Base-by-base conservation (phyloP, 2,888 invertebrate species). In the Cerastis leucographa region DNA sequence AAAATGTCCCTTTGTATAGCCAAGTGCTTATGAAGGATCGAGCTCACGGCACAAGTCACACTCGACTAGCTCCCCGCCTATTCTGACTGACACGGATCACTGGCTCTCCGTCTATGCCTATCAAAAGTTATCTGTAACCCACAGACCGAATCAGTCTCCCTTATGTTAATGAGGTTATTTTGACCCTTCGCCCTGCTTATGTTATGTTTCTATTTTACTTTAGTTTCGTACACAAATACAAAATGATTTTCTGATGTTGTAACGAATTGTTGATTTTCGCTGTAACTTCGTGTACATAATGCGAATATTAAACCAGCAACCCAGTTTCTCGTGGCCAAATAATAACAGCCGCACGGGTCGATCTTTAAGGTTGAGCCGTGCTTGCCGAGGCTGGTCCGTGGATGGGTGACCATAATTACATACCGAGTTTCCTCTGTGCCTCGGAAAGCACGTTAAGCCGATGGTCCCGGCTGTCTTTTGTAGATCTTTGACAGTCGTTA, bases 91-190 rank as follows among this genome's bases (percentile, higher is more conserved):
- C 78, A 84, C 83, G 82, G 87, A 80, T 88, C 87, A 87, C 81
- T 80, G 82, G 66, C 72, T 76, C 46, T 67, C 74, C 68, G 73
- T 51, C 74, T 73, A 17, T 25, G 68, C 78, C 83, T 82, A 83
- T 85, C 85, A 86, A 85, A 88, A 88, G 84, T 88, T 85, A 86
- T 81, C 75, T 78, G 49, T 70, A 69, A 22, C 76, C 78, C 81
- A 66, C 79, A 71, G 64, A 76, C 75, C 42, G 29, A 84, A 78
- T 74, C 56, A 62, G 62, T 74, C 74, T 59, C 77, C 79, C 65
- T 80, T 83, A 86, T 87, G 81, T 66, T 84, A 87, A 87, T 81
- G 25, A 74, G 71, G 70, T 79, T 80, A 80, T 83, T 85, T 74
- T 73, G 74, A 85, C 80, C 84, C 76, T 80, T 73, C 25, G 35